Conservation (phyloP, 2,113 vertebrate species). For the Gorilla gorilla region DNA sequence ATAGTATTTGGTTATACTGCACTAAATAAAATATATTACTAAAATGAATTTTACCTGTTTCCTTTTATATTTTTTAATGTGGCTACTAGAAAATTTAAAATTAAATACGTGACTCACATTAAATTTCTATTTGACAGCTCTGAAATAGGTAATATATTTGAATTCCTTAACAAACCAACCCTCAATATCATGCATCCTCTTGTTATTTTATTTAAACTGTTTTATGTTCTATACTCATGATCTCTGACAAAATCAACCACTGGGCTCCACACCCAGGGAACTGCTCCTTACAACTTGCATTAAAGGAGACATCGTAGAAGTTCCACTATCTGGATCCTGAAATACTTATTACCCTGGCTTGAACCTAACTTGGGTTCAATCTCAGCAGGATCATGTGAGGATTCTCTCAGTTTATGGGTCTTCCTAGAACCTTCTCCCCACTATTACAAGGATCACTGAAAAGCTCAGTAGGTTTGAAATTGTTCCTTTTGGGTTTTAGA, state of each 20-base stretch:
- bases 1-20: neutral
- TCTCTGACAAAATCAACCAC: neutral
- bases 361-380: neutral
- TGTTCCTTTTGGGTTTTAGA: neutral
- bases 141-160: neutral
- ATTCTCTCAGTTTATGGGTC: neutral
- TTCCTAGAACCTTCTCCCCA: neutral
- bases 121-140: neutral
- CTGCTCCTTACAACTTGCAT: neutral
- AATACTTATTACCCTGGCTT: neutral
- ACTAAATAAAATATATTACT: conserved; percentile 31
- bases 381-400: neutral
- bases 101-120: neutral
- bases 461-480: neutral
- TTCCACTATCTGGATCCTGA: neutral
- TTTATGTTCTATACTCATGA: neutral
- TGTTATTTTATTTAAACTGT: neutral
- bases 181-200: neutral
- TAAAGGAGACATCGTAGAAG: neutral
- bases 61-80: conserved; percentile 4
- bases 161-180: neutral
- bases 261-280: neutral
- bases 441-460: neutral
- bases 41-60: conserved; percentile 35
- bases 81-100: neutral